phyloP scores from a whole-genome alignment of 1,140 invertebrate species.

The Augochlora pura region DNA sequence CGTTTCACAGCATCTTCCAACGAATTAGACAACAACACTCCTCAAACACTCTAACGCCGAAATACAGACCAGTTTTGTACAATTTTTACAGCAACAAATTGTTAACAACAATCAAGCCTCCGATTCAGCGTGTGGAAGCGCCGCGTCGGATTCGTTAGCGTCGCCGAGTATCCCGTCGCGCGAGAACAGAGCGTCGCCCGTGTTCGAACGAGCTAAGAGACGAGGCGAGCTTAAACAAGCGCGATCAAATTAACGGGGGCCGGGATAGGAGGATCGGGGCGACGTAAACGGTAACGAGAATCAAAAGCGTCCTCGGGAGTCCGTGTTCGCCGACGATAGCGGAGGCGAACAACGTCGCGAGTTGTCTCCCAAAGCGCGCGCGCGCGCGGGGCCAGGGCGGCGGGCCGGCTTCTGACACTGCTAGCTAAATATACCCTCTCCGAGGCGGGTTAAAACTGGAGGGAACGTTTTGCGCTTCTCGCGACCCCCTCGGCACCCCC shows the following conservation, averaged over 20 bases:
- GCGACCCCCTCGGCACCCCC: too few relatives aligned
- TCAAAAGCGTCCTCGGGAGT: background rate
- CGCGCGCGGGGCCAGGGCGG: conserved; percentile 24
- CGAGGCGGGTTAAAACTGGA: conserved; percentile 22
- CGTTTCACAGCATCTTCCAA: too few relatives aligned
- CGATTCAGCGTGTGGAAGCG: background rate
- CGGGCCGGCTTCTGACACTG: conserved; percentile 31
- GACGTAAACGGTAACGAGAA: background rate
- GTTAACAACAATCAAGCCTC: too few relatives aligned
- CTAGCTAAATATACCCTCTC: conserved; percentile 53
- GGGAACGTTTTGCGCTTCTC: conserved; percentile 3
- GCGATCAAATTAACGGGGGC: conserved; percentile 22
- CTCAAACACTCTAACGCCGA: too few relatives aligned
- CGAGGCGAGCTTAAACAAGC: conserved; percentile 1
- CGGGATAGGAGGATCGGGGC: background rate
- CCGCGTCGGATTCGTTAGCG: background rate
- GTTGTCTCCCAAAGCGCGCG: conserved; percentile 32
- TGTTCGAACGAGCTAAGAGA: background rate
- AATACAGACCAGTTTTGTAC: too few relatives aligned
- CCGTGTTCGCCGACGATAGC: conserved; percentile 4
- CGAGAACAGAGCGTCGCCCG: background rate
- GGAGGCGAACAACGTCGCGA: conserved; percentile 15
- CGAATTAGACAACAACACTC: too few relatives aligned
- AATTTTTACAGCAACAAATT: too few relatives aligned
- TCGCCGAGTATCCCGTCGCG: too few relatives aligned